Base-by-base conservation (phyloP, 2,888 invertebrate species). In the Coenonympha arcania region DNA sequence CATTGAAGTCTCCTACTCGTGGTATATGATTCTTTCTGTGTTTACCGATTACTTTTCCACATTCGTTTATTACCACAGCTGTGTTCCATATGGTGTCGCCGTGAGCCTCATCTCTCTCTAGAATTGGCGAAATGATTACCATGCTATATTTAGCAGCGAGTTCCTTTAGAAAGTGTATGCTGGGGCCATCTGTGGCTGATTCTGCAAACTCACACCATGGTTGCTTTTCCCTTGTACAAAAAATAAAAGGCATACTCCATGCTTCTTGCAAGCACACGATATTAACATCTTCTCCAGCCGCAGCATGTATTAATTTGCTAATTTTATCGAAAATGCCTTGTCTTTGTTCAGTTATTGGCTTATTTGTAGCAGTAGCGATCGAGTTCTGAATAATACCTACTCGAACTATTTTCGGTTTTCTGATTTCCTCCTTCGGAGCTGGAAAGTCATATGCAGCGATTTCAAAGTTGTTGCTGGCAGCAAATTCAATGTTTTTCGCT, bases 201-300 rank as follows among this genome's bases (percentile, higher is more conserved):
- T 99, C 99, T 0, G 99, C 98, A 82, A 98, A 97, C 80, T 99
- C 96, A 70, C 95, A 95, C 99, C 99, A 99, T 0, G 98, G 99
- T 54, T 92, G 89, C 69, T 96, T 97, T 79, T 98, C 97, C 51
- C 99, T 89, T 0, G 99, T 99, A 73, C 99, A 99, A 83, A 99
- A 99, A 0, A 94, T 96, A 86, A 99, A 99, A 0, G 99, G 99
- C 99, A 99, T 99, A 37, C 92, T 92, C 99, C 99, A 99, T 2
- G 97, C 95, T 85, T 99, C 99, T 82, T 99, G 99, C 53, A 98
- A 89, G 69, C 98, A 98, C 43, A 99, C 70, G 18, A 99, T 86
- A 73, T 99, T 98, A 26, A 95, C 96, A 1, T 90, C 90, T 64
- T 91, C 92, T 20, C 74, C 70, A 0, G 91, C 93, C 1, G 99